Conservation (phyloP, 2,113 vertebrate species). For the Notechis scutatus region DNA sequence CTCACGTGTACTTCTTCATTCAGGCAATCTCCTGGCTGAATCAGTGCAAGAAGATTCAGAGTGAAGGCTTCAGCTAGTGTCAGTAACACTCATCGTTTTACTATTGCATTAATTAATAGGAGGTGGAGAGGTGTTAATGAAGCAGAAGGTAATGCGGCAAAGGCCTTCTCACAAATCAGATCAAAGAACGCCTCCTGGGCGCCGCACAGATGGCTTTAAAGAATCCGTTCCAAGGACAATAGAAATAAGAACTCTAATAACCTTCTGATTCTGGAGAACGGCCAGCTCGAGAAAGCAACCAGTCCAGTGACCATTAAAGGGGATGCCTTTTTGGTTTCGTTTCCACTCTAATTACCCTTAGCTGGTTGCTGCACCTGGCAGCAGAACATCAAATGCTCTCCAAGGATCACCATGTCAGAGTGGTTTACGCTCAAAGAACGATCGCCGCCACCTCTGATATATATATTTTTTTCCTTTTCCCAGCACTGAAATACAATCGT, state of each 20-base stretch:
- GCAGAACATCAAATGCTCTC: constrained; percentile 48
- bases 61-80: background rate
- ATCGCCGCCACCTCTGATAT: constrained; percentile 4
- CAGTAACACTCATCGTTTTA: constrained; percentile 1
- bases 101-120: constrained; percentile 31
- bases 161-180: constrained; percentile 31
- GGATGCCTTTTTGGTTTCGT: constrained; percentile 55
- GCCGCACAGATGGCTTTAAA: constrained; percentile 37
- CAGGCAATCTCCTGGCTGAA: background rate
- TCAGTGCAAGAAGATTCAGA: background rate
- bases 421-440: constrained; percentile 26
- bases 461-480: constrained; percentile 31
- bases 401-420: constrained; percentile 41
- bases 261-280: constrained; percentile 49
- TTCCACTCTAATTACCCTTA: constrained; percentile 66
- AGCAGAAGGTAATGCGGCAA: constrained; percentile 23
- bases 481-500: constrained; percentile 29
- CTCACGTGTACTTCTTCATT: background rate
- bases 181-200: constrained; percentile 44
- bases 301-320: constrained; percentile 53
- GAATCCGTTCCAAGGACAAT: constrained; percentile 62
- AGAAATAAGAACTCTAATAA: constrained; percentile 61
- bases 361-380: constrained; percentile 65
- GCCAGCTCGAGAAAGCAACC: constrained; percentile 55
- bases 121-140: constrained; percentile 26